Evolutionary conservation across 37 sponge, comb jelly and placozoan species (phyloP).

Genomic region (Cliona cf. orientalis): DNA sequence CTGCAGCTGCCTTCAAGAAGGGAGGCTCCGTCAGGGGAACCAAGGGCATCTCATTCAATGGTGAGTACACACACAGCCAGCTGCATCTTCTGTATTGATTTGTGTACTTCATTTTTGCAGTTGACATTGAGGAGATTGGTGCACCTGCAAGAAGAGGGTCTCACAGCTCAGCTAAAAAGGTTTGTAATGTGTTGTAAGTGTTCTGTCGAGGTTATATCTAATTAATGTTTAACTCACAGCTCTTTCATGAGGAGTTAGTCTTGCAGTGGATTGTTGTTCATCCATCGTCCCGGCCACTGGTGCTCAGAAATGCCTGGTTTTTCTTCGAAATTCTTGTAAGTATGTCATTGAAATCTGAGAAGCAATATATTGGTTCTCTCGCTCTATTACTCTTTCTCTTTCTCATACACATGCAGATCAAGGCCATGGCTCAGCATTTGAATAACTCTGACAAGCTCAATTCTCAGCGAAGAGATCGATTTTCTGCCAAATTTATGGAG

Average conservation of each 20-base stretch:
- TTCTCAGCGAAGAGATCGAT: slow-evolving; percentile 45
- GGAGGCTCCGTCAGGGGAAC: slow-evolving; percentile 31
- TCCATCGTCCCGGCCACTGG: slow-evolving; percentile 15
- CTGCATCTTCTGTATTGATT: no score
- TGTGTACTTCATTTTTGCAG: no score
- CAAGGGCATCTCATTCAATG: neutral
- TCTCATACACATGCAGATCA: no score
- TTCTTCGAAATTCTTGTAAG: slow-evolving; percentile 92
- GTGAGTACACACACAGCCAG: no score
- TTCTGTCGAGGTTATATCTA: no score
- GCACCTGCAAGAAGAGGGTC: no score
- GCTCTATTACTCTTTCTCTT: no score
- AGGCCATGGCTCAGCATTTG: slow-evolving; percentile 86
- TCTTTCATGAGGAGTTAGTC: slow-evolving; percentile 87
- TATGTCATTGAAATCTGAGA: neutral
- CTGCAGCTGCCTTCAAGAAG: neutral
- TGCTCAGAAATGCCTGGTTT: slow-evolving; percentile 86
- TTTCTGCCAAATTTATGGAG: slow-evolving; percentile 65
- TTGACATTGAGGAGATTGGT: no score
- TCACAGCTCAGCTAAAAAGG: no score
- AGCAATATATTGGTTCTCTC: no score
- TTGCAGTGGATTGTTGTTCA: slow-evolving; percentile 85
- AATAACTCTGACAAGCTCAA: slow-evolving; percentile 15
- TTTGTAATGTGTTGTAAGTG: no score
- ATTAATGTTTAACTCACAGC: slow-evolving; percentile 22